Evolutionary conservation across 2,797 vertebrate genomes (phyloP), one percentile per base, ranked within the genome.

Genomic region (Diglossa cyanea): DNA sequence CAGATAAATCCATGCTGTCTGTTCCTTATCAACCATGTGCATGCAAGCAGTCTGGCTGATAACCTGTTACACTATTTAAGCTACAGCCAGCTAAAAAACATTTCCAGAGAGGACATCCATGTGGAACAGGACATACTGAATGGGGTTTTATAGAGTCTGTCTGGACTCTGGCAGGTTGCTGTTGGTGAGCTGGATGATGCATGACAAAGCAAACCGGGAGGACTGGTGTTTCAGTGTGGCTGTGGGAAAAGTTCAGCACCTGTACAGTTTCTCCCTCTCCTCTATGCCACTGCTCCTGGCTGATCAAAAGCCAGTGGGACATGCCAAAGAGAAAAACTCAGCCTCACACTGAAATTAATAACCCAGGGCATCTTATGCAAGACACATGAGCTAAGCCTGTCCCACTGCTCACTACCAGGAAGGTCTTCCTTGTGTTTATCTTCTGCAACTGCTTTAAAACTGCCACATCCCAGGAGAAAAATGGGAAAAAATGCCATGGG

Each of bases 401-500:
- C 70, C 31, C 62, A 60, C 31, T 72, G 40, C 39, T 91, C 37
- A 10, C 48, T 68, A 26, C 48, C 75, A 91, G 85, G 26, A 94
- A 94, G 70, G 66, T 67, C 66, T 88, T 39, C 13, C 12, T 68
- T 62, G 7, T 84, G 67, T 91, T 87, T 88, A 4, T 86, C 61
- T 91, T 90, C 73, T 84, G 70, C 75, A 94, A 39, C 51, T 75
- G 67, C 74, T 82, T 92, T 81, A 85, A 84, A 92, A 88, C 54
- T 92, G 70, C 47, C 58, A 62, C 14, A 58, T 66, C 80, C 77
- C 71, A 63, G 82, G 55, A 58, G 44, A 62, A 25, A 28, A 66
- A 25, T 23, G 51, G 74, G 48, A 50, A 91, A 92, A 94, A 94
- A 71, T 33, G n/a, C 20, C 68, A 72, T 30, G 78, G 54, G 68